phyloP scores from a whole-genome alignment of 2,888 invertebrate species.

The Cosmopolites sordidus region DNA sequence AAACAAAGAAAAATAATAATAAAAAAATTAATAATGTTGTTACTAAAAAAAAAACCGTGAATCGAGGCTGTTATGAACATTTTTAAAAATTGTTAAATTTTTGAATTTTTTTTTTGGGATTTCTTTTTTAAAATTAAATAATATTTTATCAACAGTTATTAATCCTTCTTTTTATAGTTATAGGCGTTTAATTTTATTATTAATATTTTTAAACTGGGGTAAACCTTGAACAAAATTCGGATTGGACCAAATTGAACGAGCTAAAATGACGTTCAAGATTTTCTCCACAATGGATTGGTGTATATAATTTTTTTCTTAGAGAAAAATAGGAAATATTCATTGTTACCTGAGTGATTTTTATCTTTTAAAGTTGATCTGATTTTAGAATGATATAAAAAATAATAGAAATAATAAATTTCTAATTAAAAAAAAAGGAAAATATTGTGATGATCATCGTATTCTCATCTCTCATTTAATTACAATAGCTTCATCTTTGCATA shows the following conservation, averaged over 20 bases:
- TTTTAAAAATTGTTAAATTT: constrained; percentile 16
- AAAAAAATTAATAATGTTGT: constrained; percentile 21
- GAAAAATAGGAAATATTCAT: constrained; percentile 18
- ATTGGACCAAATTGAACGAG: too few species aligned
- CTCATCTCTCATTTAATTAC: constrained; percentile 17
- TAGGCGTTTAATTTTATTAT: too few species aligned
- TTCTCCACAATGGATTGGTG: constrained; percentile 3
- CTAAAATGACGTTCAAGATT: not conserved
- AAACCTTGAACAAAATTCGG: too few species aligned
- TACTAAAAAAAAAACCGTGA: constrained; percentile 15
- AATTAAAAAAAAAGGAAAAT: constrained; percentile 18
- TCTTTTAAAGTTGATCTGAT: constrained; percentile 26
- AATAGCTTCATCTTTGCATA: constrained; percentile 17
- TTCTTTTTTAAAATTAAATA: constrained; percentile 9
- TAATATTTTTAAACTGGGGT: too few species aligned
- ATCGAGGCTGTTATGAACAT: constrained; percentile 20
- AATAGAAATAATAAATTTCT: constrained; percentile 25
- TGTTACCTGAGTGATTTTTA: constrained; percentile 24
- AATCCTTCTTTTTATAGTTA: too few species aligned
- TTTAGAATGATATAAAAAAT: constrained; percentile 18
- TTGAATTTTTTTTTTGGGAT: constrained; percentile 2
- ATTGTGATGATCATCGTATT: constrained; percentile 26
- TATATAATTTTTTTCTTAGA: constrained; percentile 19
- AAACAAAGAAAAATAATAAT: not conserved
- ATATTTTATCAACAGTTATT: constrained; percentile 7